Base-by-base conservation (phyloP, 2,797 vertebrate species). In the Carcharodon carcharias region DNA sequence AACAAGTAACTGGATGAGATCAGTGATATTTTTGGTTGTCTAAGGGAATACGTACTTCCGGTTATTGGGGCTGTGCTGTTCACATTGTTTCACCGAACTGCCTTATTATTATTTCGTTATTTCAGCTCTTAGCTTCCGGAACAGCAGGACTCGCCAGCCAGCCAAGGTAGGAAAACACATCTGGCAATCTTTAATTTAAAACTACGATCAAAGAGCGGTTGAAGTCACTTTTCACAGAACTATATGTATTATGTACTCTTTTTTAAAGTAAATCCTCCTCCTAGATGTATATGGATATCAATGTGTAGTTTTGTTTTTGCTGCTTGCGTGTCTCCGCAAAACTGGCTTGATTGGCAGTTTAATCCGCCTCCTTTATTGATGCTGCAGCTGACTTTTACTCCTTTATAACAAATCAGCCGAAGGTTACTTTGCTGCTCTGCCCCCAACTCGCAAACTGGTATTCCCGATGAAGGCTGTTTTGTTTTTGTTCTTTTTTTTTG, bases 1-100 rank as follows among this genome's bases (percentile, higher is more conserved):
- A 95, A 45, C 94, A 95, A 95, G 96, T 97, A 97, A 97, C 97
- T 97, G 97, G 96, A 96, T 97, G 96, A 18, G 96, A 58, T 96
- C 97, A 97, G 97, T 96, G 97, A 96, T 96, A 97, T 97, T 97
- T 97, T 97, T 96, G 97, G 96, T 96, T 97, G 97, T 97, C 96
- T 96, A 96, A 96, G 97, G 97, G 97, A 97, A 98, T 98, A 98
- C 98, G 98, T 98, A 98, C 98, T 97, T 97, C 96, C 96, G 96
- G 96, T 97, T 97, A 97, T 96, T 97, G 67, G 96, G 96, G 85
- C 96, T 97, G 97, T 96, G 96, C 96, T 96, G 97, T 96, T 96
- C 96, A 96, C 96, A 95, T 93, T 96, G 97, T 91, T 96, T 97
- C 95, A 45, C 96, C 96, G 96, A 67, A 96, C 97, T 97, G 96